phyloP scores from a whole-genome alignment of 2,797 vertebrate species.

The Micropoecilia bifurca region DNA sequence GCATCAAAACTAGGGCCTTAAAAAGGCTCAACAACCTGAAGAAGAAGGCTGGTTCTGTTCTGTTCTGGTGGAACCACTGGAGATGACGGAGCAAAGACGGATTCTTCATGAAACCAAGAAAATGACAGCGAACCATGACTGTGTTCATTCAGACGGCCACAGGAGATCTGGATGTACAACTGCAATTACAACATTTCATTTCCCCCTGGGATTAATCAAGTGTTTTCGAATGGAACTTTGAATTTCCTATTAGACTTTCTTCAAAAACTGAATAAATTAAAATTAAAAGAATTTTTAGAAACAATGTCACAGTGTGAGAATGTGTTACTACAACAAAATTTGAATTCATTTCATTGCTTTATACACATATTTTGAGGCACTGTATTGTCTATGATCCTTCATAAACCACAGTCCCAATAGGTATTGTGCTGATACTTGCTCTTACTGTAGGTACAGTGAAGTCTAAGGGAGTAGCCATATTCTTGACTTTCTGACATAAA shows the following conservation, averaged over 20 bases:
- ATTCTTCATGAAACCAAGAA: too few species aligned
- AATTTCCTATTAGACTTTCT: background rate
- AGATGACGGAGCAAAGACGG: background rate
- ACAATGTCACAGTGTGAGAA: background rate
- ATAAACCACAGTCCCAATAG: background rate
- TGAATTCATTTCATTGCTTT: background rate
- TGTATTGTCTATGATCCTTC: background rate
- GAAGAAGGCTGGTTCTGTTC: background rate
- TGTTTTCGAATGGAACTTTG: background rate
- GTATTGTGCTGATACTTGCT: background rate
- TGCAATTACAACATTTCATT: background rate
- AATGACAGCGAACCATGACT: background rate
- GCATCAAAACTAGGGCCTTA: background rate
- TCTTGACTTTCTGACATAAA: background rate
- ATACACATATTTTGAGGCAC: background rate
- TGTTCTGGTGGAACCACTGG: background rate
- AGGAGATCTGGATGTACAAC: background rate
- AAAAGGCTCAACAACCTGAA: background rate
- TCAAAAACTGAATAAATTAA: background rate
- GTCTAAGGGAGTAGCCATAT: background rate
- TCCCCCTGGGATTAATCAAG: background rate
- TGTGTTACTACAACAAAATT: background rate
- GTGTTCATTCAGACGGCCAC: background rate
- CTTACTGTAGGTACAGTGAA: background rate
- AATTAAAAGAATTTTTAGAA: background rate